These are phyloP conservation scores for Sarcophaga rosellei DNA, from an alignment of 2,888 invertebrate genomes.

Conservation along the genomic window DNA sequence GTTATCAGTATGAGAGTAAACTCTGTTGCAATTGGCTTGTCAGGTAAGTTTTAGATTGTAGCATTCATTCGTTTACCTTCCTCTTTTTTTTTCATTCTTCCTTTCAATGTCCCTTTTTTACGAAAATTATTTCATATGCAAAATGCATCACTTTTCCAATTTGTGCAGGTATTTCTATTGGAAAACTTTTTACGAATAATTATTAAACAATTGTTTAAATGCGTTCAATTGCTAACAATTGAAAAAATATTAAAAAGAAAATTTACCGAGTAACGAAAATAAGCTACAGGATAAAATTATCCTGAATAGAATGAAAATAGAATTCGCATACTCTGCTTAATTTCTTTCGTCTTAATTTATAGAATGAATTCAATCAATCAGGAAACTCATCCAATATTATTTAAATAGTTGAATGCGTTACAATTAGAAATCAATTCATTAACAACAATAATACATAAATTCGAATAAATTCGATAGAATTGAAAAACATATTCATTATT, in stretches of 20 bases:
- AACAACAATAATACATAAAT: no score
- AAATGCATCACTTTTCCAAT: neutral
- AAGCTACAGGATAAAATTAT: neutral
- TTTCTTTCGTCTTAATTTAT: no score
- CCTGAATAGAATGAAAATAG: no score
- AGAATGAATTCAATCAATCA: no score
- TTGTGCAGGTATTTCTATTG: neutral
- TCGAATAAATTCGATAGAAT: no score
- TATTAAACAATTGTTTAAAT: constrained; percentile 13
- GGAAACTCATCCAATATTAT: no score
- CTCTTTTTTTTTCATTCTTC: neutral
- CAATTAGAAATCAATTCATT: no score
- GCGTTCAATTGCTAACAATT: neutral
- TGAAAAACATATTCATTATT: no score
- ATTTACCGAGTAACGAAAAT: neutral
- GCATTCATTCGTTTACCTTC: neutral
- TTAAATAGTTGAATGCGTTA: no score
- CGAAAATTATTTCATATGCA: neutral
- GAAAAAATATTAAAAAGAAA: neutral
- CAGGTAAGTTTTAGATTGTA: constrained; percentile 68
- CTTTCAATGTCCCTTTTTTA: neutral
- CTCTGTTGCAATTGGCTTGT: constrained; percentile 74
- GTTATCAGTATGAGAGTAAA: constrained; percentile 76
- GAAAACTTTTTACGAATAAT: constrained; percentile 59
- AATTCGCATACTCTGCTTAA: no score